Evolutionary conservation across 2,888 invertebrate genomes (phyloP).

Genomic region (Pristionchus entomophagus): DNA sequence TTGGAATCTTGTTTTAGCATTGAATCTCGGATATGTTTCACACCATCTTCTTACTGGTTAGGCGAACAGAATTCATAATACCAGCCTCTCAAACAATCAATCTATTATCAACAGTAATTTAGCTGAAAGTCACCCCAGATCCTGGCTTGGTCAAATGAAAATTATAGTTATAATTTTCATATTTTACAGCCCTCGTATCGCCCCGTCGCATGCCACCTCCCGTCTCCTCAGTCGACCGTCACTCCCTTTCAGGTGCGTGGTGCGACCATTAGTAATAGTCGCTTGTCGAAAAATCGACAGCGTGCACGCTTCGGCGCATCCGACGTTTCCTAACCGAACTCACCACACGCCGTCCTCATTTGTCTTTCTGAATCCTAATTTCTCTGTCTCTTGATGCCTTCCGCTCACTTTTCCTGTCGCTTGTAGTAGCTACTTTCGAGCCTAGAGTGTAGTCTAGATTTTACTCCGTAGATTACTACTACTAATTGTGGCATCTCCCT

Average conservation of each 20-base stretch:
- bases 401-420: constrained; percentile 1
- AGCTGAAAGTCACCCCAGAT: too few species aligned
- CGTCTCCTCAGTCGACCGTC: constrained; percentile 10
- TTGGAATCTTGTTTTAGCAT: neutral
- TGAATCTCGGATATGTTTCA: neutral
- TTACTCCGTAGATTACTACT: neutral
- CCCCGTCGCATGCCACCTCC: constrained; percentile 41
- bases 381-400: neutral
- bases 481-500: constrained; percentile 12
- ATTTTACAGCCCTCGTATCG: constrained; percentile 27
- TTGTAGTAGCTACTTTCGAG: constrained; percentile 13
- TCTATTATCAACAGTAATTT: neutral
- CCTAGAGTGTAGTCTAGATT: constrained; percentile 24
- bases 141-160: too few species aligned
- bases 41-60: neutral
- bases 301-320: neutral
- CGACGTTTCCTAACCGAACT: too few species aligned
- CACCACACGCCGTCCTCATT: constrained; percentile 1
- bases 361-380: constrained; percentile 3
- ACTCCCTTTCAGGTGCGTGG: constrained; percentile 41
- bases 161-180: neutral
- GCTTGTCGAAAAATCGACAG: neutral
- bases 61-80: neutral
- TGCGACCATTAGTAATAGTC: neutral
- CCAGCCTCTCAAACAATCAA: neutral